Conservation (phyloP, 2,113 vertebrate genomes). For the Elaphurus davidianus region DNA sequence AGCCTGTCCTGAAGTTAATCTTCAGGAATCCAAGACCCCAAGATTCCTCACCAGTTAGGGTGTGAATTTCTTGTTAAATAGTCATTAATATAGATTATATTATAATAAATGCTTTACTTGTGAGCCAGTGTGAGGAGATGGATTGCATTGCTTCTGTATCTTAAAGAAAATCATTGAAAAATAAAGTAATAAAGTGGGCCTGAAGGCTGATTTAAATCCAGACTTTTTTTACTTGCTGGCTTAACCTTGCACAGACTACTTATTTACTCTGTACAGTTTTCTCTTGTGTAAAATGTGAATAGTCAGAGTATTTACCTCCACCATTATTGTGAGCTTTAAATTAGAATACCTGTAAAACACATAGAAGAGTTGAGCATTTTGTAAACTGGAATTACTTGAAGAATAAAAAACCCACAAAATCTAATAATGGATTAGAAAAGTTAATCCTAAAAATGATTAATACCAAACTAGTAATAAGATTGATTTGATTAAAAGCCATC, state of each 20-base stretch:
- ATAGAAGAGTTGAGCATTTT: constrained; percentile 19
- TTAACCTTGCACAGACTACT: not conserved
- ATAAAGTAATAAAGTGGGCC: not conserved
- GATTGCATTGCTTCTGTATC: not conserved
- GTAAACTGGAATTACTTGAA: not conserved
- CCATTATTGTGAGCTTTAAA: not conserved
- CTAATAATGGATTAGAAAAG: constrained; percentile 23
- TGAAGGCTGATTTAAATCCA: constrained; percentile 26
- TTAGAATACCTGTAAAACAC: constrained; percentile 15
- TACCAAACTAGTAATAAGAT: constrained; percentile 18
- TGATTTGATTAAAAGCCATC: constrained; percentile 42
- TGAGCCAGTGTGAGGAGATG: not conserved
- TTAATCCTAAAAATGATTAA: not conserved
- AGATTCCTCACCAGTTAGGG: not conserved
- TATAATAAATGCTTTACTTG: constrained; percentile 17
- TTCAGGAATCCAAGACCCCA: not conserved
- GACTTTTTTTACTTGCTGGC: not conserved
- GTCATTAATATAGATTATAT: not conserved
- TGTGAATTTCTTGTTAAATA: constrained; percentile 23
- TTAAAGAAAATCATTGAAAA: not conserved
- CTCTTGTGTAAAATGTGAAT: not conserved
- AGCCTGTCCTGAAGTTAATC: not conserved
- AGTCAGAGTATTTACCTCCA: not conserved
- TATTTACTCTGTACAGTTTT: constrained; percentile 2
- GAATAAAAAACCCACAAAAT: not conserved